Evolutionary conservation across 2,797 vertebrate genomes (phyloP).

Genomic region (Galago senegalensis): DNA sequence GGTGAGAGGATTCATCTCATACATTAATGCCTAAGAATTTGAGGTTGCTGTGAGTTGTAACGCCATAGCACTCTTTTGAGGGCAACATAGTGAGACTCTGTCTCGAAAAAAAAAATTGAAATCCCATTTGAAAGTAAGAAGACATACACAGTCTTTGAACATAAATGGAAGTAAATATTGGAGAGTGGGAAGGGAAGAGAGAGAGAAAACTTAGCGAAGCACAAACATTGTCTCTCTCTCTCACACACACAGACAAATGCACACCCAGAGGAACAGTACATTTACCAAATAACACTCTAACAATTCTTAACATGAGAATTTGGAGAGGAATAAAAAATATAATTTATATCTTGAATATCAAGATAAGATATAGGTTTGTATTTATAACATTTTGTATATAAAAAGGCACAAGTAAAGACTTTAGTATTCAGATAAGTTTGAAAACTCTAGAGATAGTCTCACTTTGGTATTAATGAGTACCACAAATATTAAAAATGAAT

Average conservation of each 20-base stretch:
- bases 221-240: neutral
- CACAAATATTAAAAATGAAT: neutral
- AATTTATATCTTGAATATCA: neutral
- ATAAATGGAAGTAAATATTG: neutral
- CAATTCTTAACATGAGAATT: neutral
- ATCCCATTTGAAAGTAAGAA: neutral
- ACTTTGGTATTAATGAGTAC: constrained; percentile 21
- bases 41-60: too few relatives aligned
- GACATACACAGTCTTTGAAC: neutral
- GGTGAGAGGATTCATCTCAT: too few relatives aligned
- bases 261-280: neutral
- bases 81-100: too few relatives aligned
- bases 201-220: neutral
- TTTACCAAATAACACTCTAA: neutral
- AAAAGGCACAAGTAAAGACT: neutral
- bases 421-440: constrained; percentile 47
- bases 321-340: neutral
- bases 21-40: too few relatives aligned
- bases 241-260: neutral
- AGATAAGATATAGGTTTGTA: constrained; percentile 26
- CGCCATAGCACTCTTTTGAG: too few relatives aligned
- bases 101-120: neutral
- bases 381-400: constrained; percentile 29
- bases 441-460: neutral
- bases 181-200: neutral